A percentile compares a stretch with the other conserved stretches of the same genome.
Evolutionary conservation across 2,797 vertebrate species (phyloP).

Genomic region (Scarus forsteni): DNA sequence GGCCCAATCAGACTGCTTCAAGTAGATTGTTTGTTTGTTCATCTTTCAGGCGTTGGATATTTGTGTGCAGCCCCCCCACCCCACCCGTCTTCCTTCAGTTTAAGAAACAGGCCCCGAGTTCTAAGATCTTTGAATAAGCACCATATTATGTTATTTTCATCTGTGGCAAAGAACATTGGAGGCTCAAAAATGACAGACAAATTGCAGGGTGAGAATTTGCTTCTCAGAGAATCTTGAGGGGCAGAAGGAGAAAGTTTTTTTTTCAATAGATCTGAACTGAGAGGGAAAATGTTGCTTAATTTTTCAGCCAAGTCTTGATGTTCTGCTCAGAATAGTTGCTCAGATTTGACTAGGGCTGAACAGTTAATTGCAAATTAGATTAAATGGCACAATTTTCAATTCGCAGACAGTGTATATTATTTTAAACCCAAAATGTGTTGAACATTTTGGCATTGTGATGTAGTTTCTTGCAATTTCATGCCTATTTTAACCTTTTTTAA

Average conservation of each 20-base stretch:
- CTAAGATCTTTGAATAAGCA: conserved; percentile 26
- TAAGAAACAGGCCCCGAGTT: conserved; percentile 37
- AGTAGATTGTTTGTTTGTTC: conserved; percentile 58
- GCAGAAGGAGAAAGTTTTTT: neutral
- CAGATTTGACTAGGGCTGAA: too few relatives aligned
- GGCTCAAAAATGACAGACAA: conserved; percentile 24
- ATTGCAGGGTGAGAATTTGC: conserved; percentile 24
- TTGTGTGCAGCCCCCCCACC: conserved; percentile 9
- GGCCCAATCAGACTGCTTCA: conserved; percentile 59
- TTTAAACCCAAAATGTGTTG: too few relatives aligned
- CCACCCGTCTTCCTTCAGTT: conserved; percentile 1
- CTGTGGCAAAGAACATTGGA: conserved; percentile 25
- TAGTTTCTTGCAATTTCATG: too few relatives aligned
- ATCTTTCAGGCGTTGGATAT: conserved; percentile 23
- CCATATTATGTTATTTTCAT: conserved; percentile 32
- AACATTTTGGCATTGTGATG: too few relatives aligned
- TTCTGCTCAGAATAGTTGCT: too few relatives aligned
- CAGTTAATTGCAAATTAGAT: too few relatives aligned
- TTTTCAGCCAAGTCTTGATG: too few relatives aligned
- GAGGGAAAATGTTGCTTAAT: too few relatives aligned
- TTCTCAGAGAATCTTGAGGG: conserved; percentile 4
- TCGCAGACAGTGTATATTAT: too few relatives aligned
- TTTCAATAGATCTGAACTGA: conserved; percentile 7
- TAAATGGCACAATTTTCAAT: too few relatives aligned
- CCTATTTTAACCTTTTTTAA: too few relatives aligned